Evolutionary conservation across 2,113 vertebrate genomes (phyloP).

Genomic region (Nycticorax nycticorax): DNA sequence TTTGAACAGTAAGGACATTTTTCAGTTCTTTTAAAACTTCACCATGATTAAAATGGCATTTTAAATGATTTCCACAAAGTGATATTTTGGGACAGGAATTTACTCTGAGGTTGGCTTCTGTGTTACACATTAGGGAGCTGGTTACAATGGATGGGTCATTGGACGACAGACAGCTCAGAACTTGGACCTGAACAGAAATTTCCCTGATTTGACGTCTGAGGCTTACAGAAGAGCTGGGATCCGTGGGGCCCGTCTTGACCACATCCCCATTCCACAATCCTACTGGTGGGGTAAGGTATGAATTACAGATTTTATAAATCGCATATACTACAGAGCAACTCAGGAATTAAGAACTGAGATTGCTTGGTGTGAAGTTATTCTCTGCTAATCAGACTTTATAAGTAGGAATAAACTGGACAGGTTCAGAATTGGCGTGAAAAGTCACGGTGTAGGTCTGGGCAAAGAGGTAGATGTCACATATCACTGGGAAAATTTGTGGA

Average conservation of each 20-base stretch:
- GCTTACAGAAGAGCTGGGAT: conserved; percentile 84
- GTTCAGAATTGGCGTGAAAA: background rate
- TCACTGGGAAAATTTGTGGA: background rate
- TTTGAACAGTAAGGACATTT: background rate
- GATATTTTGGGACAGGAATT: background rate
- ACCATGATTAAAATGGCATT: background rate
- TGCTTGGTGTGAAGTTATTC: background rate
- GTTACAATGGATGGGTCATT: conserved; percentile 90
- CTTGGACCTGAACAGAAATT: conserved; percentile 95
- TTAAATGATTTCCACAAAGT: background rate
- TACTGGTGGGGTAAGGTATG: conserved; percentile 96
- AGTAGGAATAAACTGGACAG: background rate
- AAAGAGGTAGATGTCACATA: background rate
- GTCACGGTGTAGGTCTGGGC: background rate
- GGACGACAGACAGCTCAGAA: conserved; percentile 91
- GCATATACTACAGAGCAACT: background rate
- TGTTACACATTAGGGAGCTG: conserved; percentile 80
- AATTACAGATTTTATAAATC: conserved; percentile 24
- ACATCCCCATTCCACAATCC: conserved; percentile 89
- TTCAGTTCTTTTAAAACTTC: background rate
- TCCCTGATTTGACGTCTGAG: conserved; percentile 91
- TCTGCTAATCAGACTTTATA: background rate
- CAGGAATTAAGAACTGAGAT: background rate
- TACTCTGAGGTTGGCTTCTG: background rate
- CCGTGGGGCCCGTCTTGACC: conserved; percentile 80